Base-by-base conservation (phyloP, 2,113 vertebrate species). In the Cyphomyrus plagiostoma region DNA sequence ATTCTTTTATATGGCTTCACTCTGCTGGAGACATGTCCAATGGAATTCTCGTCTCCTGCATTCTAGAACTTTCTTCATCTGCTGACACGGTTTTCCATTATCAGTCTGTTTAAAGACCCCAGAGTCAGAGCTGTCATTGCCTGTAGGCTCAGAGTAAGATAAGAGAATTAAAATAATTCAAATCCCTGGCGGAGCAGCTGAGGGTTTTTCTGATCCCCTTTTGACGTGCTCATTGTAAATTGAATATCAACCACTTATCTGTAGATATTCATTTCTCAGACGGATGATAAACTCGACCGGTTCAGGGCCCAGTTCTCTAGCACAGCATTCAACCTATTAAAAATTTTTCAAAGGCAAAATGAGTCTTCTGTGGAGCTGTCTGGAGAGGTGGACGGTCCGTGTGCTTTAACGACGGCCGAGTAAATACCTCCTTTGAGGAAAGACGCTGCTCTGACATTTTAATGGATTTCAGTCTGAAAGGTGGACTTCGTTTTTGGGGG, bases 141-240 rank as follows among this genome's bases (percentile, higher is more conserved):
- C 46, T 48, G 0, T 56, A 21, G 52, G 35, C 53, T 66, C 3
- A 3, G 80, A 85, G 23, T 62, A 26, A 23, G 82, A 85, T 84
- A 23, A 80, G 50, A 52, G 46, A 48, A 89, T 80, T 19, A 50
- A 88, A 88, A 88, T 48, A 50, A 88, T 66, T 66, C 39, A 26
- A 88, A 49, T 70, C 15, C n/a, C 13, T 23, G 13, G 66, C 6
- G 3, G 30, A 17, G 5, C 9, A 56, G 39, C 15, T 0, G 2
- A 58, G 19, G 7, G 42, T 58, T 30, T n/a, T 45, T 89, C 35
- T n/a, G 35, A 17, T 9, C 35, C 39, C 39, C 21, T 89, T 15
- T 89, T 45, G 30, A 66, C 17, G 3, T n/a, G 35, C 42, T 62
- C 56, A 45, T 88, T 62, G 10, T 52, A 88, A 66, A 82, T 56